Percentiles rank a stretch among this genome's conserved stretches.
These are phyloP conservation scores for Anguilla obscura DNA, from an alignment of 2,797 vertebrate genomes.

Conservation along the genomic window DNA sequence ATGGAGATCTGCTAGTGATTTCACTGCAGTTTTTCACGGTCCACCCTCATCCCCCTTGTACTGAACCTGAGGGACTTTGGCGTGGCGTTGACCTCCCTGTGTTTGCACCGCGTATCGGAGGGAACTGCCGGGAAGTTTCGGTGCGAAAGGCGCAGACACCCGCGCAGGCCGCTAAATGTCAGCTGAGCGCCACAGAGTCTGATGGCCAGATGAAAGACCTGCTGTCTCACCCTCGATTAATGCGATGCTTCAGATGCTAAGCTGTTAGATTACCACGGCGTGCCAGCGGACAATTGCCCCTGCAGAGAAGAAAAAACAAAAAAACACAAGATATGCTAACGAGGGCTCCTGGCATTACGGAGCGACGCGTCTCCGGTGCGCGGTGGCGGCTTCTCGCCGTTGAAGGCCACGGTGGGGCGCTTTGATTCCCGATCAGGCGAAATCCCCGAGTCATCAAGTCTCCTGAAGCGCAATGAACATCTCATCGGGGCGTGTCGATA, in stretches of 20 bases:
- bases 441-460: neutral
- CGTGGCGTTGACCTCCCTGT: neutral
- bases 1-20: neutral
- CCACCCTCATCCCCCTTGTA: neutral
- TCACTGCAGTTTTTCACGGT: neutral
- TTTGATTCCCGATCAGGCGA: neutral
- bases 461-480: neutral
- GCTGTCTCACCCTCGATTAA: neutral
- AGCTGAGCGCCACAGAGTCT: neutral
- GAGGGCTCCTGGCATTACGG: neutral
- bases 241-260: neutral
- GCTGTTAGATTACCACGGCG: neutral
- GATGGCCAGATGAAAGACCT: neutral
- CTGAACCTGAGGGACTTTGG: neutral
- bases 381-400: neutral
- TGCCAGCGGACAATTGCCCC: neutral
- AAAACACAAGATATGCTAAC: neutral
- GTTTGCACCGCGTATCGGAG: neutral
- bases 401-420: neutral
- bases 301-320: neutral
- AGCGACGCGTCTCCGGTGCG: neutral
- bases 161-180: neutral
- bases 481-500: slow-evolving; percentile 6
- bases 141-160: neutral
- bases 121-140: neutral